These are phyloP conservation scores for Dryobotodes eremita DNA, from an alignment of 2,888 invertebrate genomes.

Conservation along the genomic window DNA sequence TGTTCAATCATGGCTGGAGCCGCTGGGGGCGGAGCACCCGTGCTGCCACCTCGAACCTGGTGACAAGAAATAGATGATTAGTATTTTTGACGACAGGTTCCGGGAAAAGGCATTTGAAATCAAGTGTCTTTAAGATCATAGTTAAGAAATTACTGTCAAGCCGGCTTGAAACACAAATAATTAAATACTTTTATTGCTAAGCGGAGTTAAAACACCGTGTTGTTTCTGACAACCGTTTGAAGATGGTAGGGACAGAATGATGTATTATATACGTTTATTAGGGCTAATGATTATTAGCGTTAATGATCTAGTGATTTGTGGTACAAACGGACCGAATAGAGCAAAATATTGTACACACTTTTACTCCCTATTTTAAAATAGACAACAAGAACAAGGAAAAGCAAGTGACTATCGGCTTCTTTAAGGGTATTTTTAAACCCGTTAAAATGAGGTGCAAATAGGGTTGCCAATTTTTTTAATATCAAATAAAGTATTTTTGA, in stretches of 20 bases:
- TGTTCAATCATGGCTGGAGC: constrained; percentile 85
- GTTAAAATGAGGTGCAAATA: too few relatives aligned
- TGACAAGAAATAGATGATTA: constrained; percentile 12
- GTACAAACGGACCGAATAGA: too few relatives aligned
- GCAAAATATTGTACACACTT: too few relatives aligned
- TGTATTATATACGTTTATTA: background rate
- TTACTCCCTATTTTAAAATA: too few relatives aligned
- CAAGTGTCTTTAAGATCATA: background rate
- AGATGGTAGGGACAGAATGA: background rate
- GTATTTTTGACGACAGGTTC: background rate
- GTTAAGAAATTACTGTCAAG: background rate
- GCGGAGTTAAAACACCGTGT: background rate
- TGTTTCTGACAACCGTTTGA: too few relatives aligned
- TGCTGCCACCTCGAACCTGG: constrained; percentile 88
- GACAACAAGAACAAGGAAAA: too few relatives aligned
- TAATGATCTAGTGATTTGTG: too few relatives aligned
- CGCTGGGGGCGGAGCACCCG: constrained; percentile 85
- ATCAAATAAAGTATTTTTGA: too few relatives aligned
- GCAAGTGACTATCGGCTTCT: too few relatives aligned
- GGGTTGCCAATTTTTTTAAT: too few relatives aligned
- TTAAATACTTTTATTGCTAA: background rate
- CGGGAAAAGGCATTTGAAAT: background rate
- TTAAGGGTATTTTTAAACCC: too few relatives aligned
- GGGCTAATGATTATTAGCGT: background rate
- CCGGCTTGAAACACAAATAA: too few relatives aligned